Conservation (phyloP, 2,113 vertebrate species). For the Prochilodus magdalenae region DNA sequence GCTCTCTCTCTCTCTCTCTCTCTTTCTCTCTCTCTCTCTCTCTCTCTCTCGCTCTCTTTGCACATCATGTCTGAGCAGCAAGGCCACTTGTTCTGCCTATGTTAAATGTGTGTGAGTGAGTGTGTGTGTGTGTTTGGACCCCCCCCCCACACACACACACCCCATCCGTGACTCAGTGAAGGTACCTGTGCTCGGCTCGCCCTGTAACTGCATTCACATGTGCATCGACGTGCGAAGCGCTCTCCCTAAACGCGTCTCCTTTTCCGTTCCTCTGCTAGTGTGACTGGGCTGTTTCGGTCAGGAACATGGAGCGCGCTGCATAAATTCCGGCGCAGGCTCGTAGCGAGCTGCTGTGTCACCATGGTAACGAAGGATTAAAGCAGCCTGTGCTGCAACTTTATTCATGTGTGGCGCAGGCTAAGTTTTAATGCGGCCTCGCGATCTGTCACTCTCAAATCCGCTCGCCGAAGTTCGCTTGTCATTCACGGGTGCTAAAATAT, state of each 20-base stretch:
- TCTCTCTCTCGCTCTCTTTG: too few relatives aligned
- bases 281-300: slow-evolving; percentile 50
- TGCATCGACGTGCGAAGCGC: not conserved
- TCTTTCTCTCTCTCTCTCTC: too few relatives aligned
- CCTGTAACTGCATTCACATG: not conserved
- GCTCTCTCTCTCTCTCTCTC: too few relatives aligned
- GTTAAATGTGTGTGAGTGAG: not conserved
- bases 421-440: slow-evolving; percentile 46
- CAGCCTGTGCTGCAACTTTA: slow-evolving; percentile 52
- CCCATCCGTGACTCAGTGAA: too few relatives aligned
- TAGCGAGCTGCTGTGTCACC: slow-evolving; percentile 57
- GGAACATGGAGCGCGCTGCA: slow-evolving; percentile 49
- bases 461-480: slow-evolving; percentile 37
- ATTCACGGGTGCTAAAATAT: slow-evolving; percentile 38
- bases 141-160: not conserved
- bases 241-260: not conserved
- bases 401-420: slow-evolving; percentile 53
- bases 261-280: slow-evolving; percentile 30
- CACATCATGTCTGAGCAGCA: not conserved
- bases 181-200: too few relatives aligned
- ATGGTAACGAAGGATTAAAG: slow-evolving; percentile 65
- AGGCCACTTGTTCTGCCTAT: not conserved
- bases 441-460: slow-evolving; percentile 52
- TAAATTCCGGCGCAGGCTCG: slow-evolving; percentile 54
- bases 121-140: not conserved